Evolutionary conservation across 2,888 invertebrate species (phyloP), one percentile per base, ranked within the genome.

Genomic region (Oscheius sp.): DNA sequence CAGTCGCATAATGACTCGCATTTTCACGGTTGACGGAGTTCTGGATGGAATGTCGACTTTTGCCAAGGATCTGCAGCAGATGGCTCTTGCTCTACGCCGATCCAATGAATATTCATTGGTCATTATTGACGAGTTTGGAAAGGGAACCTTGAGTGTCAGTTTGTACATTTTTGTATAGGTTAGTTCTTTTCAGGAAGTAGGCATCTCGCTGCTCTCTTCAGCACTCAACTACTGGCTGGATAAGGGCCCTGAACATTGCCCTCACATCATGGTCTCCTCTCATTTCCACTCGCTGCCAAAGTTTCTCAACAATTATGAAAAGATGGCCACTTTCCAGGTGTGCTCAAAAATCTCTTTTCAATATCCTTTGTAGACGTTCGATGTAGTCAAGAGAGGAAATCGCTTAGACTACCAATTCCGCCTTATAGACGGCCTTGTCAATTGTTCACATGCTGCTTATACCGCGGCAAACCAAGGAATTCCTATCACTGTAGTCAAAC

Each of bases 101-200:
- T 92, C 93, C 0, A 92, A 92, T 0, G 89, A 91, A 0, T 90
- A 91, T 77, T 94, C 95, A 0, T 90, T 96, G 2, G 91, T 96
- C 0, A 91, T 96, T 47, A 91, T 96, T 51, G 96, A 96, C 90
- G 96, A 96, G 91, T 95, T 96, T 91, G 96, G 95, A 2, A 93
- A 93, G 89, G 94, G 95, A 76, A 95, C 96, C 1, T 89, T 90
- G 82, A 89, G 89, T 73, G 91, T 90, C 83, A 78, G 33, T 33
- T 33, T 33, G 11, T 59, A n/a, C 29, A 7, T 35, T 29, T 66
- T 7, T 29, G 37, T 32, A 76, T 11, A 47, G 11, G 21, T 13
- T 50, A 68, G 33, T 35, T 51, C 29, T 63, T 51, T 21, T 13
- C 92, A 93, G 89, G 90, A 92, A 2, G 95, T 95, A 90, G 95